phyloP scores from a whole-genome alignment of 2,888 invertebrate genomes.

The Helicoverpa assulta region DNA sequence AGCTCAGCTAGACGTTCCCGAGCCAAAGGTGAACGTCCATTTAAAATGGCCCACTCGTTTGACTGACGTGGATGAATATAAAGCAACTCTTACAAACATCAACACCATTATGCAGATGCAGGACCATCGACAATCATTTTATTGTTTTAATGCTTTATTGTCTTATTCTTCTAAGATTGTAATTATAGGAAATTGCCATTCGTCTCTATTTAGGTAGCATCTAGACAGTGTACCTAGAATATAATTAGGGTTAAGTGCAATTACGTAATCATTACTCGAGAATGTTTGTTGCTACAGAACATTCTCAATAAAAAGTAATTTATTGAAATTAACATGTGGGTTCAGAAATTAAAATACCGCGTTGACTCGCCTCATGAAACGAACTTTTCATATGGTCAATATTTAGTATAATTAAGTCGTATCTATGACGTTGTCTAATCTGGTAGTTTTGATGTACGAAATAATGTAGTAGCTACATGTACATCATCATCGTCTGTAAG shows the following conservation, averaged over 20 bases:
- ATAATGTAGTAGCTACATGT: not conserved
- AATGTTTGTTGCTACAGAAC: slow-evolving; percentile 1
- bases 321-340: slow-evolving; percentile 13
- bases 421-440: not conserved
- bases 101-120: slow-evolving; percentile 34
- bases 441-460: too few relatives aligned
- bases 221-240: slow-evolving; percentile 21
- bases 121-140: slow-evolving; percentile 23
- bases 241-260: slow-evolving; percentile 25
- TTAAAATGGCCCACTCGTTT: slow-evolving; percentile 47
- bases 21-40: slow-evolving; percentile 61
- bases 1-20: slow-evolving; percentile 39
- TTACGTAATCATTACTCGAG: slow-evolving; percentile 11
- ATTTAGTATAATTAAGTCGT: too few relatives aligned
- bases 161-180: slow-evolving; percentile 29
- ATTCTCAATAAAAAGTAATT: slow-evolving; percentile 10
- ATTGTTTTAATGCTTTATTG: slow-evolving; percentile 46
- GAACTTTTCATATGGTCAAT: not conserved
- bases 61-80: slow-evolving; percentile 34
- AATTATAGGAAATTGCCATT: slow-evolving; percentile 42
- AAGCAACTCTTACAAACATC: slow-evolving; percentile 15
- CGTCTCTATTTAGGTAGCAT: slow-evolving; percentile 23
- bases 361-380: not conserved
- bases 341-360: too few relatives aligned
- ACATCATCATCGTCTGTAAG: not conserved